Percentiles rank a stretch among this genome's conserved stretches.
Conservation (phyloP, 1,140 invertebrate genomes). For the Sminthurides bifidus region DNA sequence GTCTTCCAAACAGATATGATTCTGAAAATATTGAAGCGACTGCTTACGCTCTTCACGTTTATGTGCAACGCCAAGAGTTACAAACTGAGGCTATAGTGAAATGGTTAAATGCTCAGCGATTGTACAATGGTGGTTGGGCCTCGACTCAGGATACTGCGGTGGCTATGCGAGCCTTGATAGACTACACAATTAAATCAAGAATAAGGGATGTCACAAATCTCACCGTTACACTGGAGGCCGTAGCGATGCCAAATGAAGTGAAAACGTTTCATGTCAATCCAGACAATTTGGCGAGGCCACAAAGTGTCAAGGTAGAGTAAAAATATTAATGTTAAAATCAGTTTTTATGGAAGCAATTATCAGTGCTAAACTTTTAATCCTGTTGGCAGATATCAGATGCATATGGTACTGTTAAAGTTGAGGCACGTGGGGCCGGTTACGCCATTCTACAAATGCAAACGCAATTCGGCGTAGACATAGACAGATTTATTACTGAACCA, state of each 20-base stretch:
- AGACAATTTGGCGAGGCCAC: constrained; percentile 60
- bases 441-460: constrained; percentile 85
- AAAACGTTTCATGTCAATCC: constrained; percentile 56
- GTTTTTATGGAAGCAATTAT: not conserved
- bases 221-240: constrained; percentile 68
- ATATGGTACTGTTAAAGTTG: constrained; percentile 81
- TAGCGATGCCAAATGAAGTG: constrained; percentile 55
- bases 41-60: constrained; percentile 79
- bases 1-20: constrained; percentile 76
- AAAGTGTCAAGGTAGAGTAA: constrained; percentile 54
- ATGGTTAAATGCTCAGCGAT: constrained; percentile 82
- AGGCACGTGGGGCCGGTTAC: constrained; percentile 78
- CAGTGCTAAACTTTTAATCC: constrained; percentile 2
- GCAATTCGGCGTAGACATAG: constrained; percentile 86
- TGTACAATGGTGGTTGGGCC: constrained; percentile 87
- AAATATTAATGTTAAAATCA: not conserved
- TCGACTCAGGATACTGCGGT: constrained; percentile 86
- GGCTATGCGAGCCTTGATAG: constrained; percentile 76
- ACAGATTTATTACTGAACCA: constrained; percentile 71
- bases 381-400: constrained; percentile 64
- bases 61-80: constrained; percentile 68
- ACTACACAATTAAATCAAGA: constrained; percentile 72
- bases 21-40: constrained; percentile 84
- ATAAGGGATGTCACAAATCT: constrained; percentile 78
- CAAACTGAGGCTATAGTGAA: constrained; percentile 72